phyloP scores from a whole-genome alignment of 2,113 vertebrate genomes.

The Epinephelus moara region DNA sequence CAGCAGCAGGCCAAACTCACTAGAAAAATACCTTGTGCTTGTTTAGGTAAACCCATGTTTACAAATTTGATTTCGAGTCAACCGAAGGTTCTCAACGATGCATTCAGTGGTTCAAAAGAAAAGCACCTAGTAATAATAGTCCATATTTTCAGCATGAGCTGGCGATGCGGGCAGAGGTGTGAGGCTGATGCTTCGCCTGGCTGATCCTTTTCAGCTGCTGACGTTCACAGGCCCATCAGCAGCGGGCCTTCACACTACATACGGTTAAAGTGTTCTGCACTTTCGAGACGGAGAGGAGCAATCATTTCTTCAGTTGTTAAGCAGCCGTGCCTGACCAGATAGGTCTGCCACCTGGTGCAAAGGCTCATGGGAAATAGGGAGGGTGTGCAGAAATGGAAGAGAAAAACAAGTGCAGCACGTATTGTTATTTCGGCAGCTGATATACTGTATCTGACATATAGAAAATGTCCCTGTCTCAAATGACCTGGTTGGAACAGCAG shows the following conservation, averaged over 20 bases:
- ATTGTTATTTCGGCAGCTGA: conserved; percentile 8
- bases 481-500: not conserved
- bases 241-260: conserved; percentile 41
- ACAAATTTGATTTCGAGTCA: not conserved
- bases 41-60: conserved; percentile 3
- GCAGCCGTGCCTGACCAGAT: conserved; percentile 45
- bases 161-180: conserved; percentile 28
- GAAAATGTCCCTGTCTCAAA: not conserved
- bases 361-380: conserved; percentile 31
- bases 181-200: conserved; percentile 39
- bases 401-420: conserved; percentile 30
- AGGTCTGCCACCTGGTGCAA: conserved; percentile 39
- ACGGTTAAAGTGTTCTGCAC: conserved; percentile 52
- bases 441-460: not conserved
- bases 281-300: conserved; percentile 41
- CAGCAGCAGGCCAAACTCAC: not conserved
- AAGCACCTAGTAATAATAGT: conserved; percentile 28
- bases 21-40: not conserved
- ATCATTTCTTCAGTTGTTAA: conserved; percentile 72
- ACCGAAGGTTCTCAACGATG: not conserved
- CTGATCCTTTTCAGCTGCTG: conserved; percentile 51
- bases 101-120: not conserved
- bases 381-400: not conserved
- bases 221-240: conserved; percentile 49
- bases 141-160: conserved; percentile 61